Evolutionary conservation across 2,888 invertebrate genomes (phyloP).

Genomic region (Hirtodrosophila trivittata): DNA sequence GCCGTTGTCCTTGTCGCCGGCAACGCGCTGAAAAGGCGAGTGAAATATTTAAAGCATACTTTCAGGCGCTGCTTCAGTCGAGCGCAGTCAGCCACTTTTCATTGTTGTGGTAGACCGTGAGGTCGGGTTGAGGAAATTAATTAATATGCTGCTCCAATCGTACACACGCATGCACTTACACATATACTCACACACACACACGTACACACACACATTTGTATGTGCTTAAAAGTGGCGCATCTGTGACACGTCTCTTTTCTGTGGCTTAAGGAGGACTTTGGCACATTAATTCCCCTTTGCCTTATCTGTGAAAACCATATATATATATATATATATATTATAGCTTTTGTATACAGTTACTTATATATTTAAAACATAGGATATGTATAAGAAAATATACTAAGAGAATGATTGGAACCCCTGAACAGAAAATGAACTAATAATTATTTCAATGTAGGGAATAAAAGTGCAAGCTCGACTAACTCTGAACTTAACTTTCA

Average conservation of each 20-base stretch:
- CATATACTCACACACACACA: conserved; percentile 13
- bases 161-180: conserved; percentile 17
- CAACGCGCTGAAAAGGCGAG: conserved; percentile 74
- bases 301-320: no score
- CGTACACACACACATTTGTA: conserved; percentile 9
- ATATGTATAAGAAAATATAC: no score
- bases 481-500: not conserved
- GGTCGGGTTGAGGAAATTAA: conserved; percentile 75
- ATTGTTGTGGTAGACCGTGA: conserved; percentile 64
- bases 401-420: no score
- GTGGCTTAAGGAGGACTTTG: conserved; percentile 32
- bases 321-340: conserved; percentile 14
- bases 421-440: no score
- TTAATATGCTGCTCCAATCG: conserved; percentile 67
- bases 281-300: conserved; percentile 4
- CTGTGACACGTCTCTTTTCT: conserved; percentile 60
- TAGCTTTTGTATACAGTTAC: no score
- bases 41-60: conserved; percentile 80
- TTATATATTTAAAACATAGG: no score
- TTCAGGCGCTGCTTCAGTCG: conserved; percentile 65
- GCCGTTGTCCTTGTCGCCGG: conserved; percentile 27
- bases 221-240: conserved; percentile 70
- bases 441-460: no score
- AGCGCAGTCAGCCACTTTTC: conserved; percentile 67
- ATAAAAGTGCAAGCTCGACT: no score